These are phyloP conservation scores for Setipinna tenuifilis DNA, from an alignment of 2,797 vertebrate species.

Conservation along the genomic window DNA sequence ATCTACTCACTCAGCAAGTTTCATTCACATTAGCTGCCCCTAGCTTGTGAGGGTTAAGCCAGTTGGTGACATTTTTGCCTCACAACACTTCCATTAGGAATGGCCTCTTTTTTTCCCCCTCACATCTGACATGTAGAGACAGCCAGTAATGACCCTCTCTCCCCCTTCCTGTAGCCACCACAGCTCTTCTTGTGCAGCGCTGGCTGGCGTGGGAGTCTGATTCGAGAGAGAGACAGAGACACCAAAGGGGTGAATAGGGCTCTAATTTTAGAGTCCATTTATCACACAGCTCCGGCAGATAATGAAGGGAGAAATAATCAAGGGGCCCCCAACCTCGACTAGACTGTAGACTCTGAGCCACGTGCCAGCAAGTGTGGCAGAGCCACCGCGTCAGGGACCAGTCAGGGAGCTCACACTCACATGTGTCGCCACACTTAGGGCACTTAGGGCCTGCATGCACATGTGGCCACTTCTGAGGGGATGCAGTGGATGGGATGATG, in stretches of 20 bases:
- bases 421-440: too few species aligned
- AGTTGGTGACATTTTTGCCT: neutral
- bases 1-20: neutral
- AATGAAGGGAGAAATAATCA: constrained; percentile 34
- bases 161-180: neutral
- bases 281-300: constrained; percentile 27
- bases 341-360: too few species aligned
- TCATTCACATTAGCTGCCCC: neutral
- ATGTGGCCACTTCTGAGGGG: too few species aligned
- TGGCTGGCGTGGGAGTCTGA: neutral
- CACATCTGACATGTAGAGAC: neutral
- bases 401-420: too few species aligned
- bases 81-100: neutral
- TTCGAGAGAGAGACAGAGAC: neutral
- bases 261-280: constrained; percentile 36
- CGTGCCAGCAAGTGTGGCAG: too few species aligned
- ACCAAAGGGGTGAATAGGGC: neutral
- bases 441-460: too few species aligned
- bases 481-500: too few species aligned
- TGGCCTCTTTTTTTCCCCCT: neutral
- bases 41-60: neutral
- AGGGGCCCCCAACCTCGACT: neutral
- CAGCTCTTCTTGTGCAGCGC: neutral
- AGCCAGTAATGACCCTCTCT: neutral
- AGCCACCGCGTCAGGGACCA: too few species aligned